Conservation (phyloP, 2,797 vertebrate species). For the Gymnodraco acuticeps region DNA sequence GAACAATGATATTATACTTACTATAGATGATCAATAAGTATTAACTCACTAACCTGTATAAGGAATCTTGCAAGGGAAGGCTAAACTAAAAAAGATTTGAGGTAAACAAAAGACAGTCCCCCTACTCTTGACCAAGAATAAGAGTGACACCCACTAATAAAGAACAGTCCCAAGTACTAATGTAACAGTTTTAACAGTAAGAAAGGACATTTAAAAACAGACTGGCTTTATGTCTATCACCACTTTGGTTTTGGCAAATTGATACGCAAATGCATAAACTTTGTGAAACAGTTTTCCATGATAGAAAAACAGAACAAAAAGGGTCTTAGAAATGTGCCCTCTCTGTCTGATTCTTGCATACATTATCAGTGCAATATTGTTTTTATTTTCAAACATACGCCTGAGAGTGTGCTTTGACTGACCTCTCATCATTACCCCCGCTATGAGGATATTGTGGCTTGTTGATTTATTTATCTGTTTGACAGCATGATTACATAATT, state of each 20-base stretch:
- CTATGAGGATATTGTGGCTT: no score
- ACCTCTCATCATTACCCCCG: not conserved
- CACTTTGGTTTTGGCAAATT: conserved; percentile 49
- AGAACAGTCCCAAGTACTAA: not conserved
- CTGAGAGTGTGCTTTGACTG: conserved; percentile 21
- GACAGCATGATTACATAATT: no score
- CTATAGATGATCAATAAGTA: not conserved
- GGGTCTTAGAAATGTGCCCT: conserved; percentile 35
- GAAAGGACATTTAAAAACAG: conserved; percentile 18
- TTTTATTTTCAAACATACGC: conserved; percentile 15
- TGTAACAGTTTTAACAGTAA: conserved; percentile 25
- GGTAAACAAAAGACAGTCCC: not conserved
- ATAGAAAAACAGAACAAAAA: not conserved
- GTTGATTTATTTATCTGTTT: no score
- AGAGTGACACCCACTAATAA: not conserved
- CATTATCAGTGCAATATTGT: conserved; percentile 59
- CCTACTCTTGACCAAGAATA: not conserved
- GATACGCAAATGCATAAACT: not conserved
- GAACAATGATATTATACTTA: no score
- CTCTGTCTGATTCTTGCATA: conserved; percentile 34
- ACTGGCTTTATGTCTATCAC: not conserved
- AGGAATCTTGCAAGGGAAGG: not conserved
- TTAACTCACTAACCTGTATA: not conserved
- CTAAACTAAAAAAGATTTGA: not conserved
- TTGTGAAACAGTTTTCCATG: conserved; percentile 14